Evolutionary conservation across 2,113 vertebrate species (phyloP).

Genomic region (Canis aureus): DNA sequence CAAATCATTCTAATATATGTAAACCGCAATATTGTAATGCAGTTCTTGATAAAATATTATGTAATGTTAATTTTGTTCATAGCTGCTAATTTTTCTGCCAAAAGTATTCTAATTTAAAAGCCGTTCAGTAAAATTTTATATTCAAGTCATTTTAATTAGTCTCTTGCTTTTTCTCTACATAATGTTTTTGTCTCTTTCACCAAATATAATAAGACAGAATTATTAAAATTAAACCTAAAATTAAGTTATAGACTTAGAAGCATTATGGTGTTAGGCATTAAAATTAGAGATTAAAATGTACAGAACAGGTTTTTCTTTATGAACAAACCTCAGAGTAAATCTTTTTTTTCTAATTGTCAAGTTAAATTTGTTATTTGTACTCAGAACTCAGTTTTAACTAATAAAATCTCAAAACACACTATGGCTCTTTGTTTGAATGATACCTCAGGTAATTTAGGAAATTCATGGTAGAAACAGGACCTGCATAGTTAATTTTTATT

Average conservation of each 20-base stretch:
- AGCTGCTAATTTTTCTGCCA: slow-evolving; percentile 82
- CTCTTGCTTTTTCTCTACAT: slow-evolving; percentile 44
- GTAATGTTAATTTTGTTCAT: slow-evolving; percentile 82
- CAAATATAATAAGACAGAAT: slow-evolving; percentile 45
- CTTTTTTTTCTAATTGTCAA: slow-evolving; percentile 59
- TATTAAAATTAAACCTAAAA: slow-evolving; percentile 73
- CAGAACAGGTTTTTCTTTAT: slow-evolving; percentile 48
- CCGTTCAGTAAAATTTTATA: slow-evolving; percentile 70
- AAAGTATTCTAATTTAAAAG: slow-evolving; percentile 81
- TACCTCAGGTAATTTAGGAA: slow-evolving; percentile 33
- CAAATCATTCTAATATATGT: slow-evolving; percentile 75
- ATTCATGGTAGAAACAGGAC: background rate
- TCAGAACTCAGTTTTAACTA: slow-evolving; percentile 59
- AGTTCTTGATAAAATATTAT: slow-evolving; percentile 77
- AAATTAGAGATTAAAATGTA: slow-evolving; percentile 67
- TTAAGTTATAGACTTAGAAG: slow-evolving; percentile 65
- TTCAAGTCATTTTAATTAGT: slow-evolving; percentile 58
- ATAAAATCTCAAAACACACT: slow-evolving; percentile 73
- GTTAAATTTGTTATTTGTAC: slow-evolving; percentile 73
- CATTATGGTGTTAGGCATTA: slow-evolving; percentile 63
- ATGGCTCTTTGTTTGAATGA: slow-evolving; percentile 64
- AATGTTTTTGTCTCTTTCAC: slow-evolving; percentile 50
- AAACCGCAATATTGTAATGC: slow-evolving; percentile 48
- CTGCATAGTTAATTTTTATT: slow-evolving; percentile 53
- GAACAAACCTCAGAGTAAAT: slow-evolving; percentile 57